Evolutionary conservation across 2,888 invertebrate species (phyloP), one percentile per base, ranked within the genome.

Genomic region (Cryptus viduatorius): DNA sequence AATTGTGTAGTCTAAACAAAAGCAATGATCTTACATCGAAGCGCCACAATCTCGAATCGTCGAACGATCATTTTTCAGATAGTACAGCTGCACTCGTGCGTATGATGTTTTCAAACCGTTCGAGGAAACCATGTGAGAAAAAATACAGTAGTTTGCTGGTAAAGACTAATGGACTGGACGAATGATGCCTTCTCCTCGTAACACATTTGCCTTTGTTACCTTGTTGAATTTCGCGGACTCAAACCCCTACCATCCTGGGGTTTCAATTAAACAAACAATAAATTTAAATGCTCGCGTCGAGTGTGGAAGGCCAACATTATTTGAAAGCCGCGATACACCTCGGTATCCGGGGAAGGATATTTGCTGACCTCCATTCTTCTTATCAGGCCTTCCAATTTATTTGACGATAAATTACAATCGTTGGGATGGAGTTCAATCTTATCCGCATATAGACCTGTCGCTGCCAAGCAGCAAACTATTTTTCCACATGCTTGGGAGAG

Each of bases 231-330:
- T 37, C 53, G 3, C 53, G 4, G 53, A 67, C 44, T 44, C 24
- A 29, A 37, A 10, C 19, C 12, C 2, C 16, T 42, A 8, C 14
- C 37, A 14, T 64, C 14, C 42, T 42, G 7, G 37, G 10, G 31
- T 16, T 53, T 29, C 53, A 69, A 69, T 69, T 69, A 69, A 69
- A 53, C 37, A 53, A 69, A 69, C 53, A 16, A 53, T 69, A 69
- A 53, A 53, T 69, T 37, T 50, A 37, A 16, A 31, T 37, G 53
- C 69, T 37, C 68, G 37, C 37, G 37, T 2, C 69, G 42, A 19
- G 71, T 37, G 31, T 37, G 19, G 16, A 10, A 69, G 29, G n/a
- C 31, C 31, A 16, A n/a, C 50, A 37, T 16, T 31, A 50, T 50
- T 69, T 69, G 8, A 16, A 50, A 14, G 8, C 50, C 1, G 1